These are phyloP conservation scores for Gila orcuttii DNA, from an alignment of 2,113 vertebrate genomes.

Conservation along the genomic window DNA sequence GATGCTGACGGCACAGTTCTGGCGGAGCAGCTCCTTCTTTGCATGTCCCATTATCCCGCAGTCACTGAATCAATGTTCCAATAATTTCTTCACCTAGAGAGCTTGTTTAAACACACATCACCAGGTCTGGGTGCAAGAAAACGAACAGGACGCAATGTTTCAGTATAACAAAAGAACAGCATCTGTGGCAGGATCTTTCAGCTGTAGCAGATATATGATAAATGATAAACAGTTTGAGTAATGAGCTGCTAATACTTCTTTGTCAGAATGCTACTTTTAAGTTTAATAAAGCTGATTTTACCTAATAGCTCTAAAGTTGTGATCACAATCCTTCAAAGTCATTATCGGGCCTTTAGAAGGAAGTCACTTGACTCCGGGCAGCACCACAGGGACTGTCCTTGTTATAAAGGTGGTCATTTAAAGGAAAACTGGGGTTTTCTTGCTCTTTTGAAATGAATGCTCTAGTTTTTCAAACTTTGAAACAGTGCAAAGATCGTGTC, in stretches of 20 bases:
- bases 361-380: neutral
- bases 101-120: constrained; percentile 9
- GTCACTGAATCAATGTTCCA: constrained; percentile 19
- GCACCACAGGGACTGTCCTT: neutral
- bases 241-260: neutral
- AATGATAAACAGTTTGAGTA: neutral
- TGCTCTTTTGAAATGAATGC: neutral
- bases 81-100: constrained; percentile 19
- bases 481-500: neutral
- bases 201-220: neutral
- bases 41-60: constrained; percentile 14
- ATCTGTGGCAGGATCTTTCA: neutral
- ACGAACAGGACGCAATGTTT: neutral
- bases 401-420: neutral
- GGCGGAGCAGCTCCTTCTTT: neutral
- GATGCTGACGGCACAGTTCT: constrained; percentile 2
- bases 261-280: neutral
- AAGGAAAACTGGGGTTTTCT: neutral
- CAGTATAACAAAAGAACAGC: neutral
- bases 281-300: neutral
- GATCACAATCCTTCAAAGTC: neutral
- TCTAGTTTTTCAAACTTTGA: neutral
- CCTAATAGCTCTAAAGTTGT: neutral
- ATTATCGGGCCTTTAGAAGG: neutral
- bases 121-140: neutral